Evolutionary conservation across 2,797 vertebrate genomes (phyloP).

Genomic region (Myotis myotis): DNA sequence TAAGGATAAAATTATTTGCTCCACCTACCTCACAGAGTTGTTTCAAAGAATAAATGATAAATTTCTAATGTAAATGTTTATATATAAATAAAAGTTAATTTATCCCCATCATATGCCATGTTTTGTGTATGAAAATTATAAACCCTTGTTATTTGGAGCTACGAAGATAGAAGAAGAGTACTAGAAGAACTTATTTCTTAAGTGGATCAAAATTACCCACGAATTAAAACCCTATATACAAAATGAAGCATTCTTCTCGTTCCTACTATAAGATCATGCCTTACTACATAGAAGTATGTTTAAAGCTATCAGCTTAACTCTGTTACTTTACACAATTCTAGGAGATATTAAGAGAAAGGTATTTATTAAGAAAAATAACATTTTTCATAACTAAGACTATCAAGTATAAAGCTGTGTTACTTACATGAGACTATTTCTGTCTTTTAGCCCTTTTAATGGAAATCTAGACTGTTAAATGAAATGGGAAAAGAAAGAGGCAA

Average conservation of each 20-base stretch:
- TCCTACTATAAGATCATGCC: background rate
- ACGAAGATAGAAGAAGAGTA: background rate
- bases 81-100: constrained; percentile 19
- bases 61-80: constrained; percentile 12
- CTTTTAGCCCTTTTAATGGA: background rate
- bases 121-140: background rate
- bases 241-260: background rate
- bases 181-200: background rate
- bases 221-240: background rate
- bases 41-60: constrained; percentile 3
- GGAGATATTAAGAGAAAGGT: constrained; percentile 14
- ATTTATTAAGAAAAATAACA: constrained; percentile 39
- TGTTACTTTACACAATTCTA: background rate
- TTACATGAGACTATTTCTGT: background rate
- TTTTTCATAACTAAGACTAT: background rate
- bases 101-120: background rate
- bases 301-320: background rate
- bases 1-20: background rate
- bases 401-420: background rate
- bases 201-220: background rate
- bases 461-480: background rate
- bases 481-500: background rate
- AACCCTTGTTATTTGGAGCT: background rate
- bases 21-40: background rate
- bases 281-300: background rate